Percentiles rank a stretch among this genome's conserved stretches.
Evolutionary conservation across 1,140 invertebrate genomes (phyloP).

Genomic region (Lepidostoma basale): DNA sequence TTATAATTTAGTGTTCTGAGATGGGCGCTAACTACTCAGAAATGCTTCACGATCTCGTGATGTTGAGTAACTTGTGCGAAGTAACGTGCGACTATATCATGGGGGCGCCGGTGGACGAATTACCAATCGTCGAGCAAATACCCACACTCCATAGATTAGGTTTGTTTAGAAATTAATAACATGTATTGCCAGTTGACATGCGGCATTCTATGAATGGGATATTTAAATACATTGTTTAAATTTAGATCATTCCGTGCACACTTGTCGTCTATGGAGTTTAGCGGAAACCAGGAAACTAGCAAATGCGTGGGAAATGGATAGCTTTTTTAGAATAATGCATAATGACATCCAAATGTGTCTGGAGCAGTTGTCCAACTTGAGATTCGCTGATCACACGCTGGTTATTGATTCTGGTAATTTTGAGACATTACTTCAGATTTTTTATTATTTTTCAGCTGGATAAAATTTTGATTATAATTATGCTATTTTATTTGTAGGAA

Average conservation of each 20-base stretch:
- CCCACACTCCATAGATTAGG: conserved; percentile 76
- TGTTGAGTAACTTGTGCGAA: conserved; percentile 71
- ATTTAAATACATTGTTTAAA: too few species aligned
- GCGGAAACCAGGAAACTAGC: conserved; percentile 71
- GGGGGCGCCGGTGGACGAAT: conserved; percentile 69
- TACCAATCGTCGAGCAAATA: conserved; percentile 80
- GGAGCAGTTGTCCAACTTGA: conserved; percentile 65
- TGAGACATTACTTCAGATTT: neutral
- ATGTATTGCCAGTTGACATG: too few species aligned
- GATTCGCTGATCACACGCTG: conserved; percentile 66
- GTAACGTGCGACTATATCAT: conserved; percentile 69
- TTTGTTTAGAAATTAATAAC: neutral
- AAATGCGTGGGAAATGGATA: conserved; percentile 74
- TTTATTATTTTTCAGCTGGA: conserved; percentile 25
- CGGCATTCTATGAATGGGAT: too few species aligned
- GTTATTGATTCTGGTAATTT: conserved; percentile 59
- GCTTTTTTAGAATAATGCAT: conserved; percentile 65
- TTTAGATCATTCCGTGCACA: conserved; percentile 77
- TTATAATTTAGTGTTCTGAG: conserved; percentile 57
- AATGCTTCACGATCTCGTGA: conserved; percentile 67
- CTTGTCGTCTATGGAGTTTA: conserved; percentile 73
- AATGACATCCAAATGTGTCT: conserved; percentile 72
- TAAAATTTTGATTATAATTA: too few species aligned
- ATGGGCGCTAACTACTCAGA: conserved; percentile 68
- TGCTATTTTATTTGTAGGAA: conserved; percentile 47